Evolutionary conservation across 2,888 invertebrate genomes (phyloP).

Genomic region (Celastrina argiolus): DNA sequence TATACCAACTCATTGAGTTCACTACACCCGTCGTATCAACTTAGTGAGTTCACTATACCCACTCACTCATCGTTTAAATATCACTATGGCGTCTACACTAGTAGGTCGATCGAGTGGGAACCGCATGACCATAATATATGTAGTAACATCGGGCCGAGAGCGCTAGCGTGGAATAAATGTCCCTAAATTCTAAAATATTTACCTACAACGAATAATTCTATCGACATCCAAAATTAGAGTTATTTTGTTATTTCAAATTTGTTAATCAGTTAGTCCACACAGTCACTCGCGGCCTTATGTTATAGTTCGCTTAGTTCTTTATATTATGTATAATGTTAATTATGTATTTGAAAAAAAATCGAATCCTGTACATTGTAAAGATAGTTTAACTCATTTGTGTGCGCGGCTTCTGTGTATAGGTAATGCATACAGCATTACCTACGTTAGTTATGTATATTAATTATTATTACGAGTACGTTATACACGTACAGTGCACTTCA

Average conservation of each 20-base stretch:
- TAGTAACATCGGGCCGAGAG: not conserved
- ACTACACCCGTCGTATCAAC: not conserved
- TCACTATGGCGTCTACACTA: not conserved
- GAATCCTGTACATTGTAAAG: too few species aligned
- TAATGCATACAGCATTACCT: too few species aligned
- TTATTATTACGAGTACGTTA: too few species aligned
- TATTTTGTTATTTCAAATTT: not conserved
- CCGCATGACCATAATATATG: not conserved
- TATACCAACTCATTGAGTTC: not conserved
- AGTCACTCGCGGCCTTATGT: not conserved
- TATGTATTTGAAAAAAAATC: too few species aligned
- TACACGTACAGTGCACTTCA: too few species aligned
- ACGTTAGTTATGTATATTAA: too few species aligned
- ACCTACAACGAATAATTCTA: not conserved
- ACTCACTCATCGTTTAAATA: too few species aligned
- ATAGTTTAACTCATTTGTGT: too few species aligned
- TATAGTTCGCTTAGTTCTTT: not conserved
- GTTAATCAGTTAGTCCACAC: constrained; percentile 1
- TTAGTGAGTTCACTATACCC: not conserved
- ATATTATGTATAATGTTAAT: too few species aligned
- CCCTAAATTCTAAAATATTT: not conserved
- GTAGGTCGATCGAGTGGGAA: not conserved
- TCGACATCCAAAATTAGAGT: not conserved
- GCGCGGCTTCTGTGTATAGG: too few species aligned
- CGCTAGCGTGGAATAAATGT: not conserved